Evolutionary conservation across 2,888 invertebrate genomes (phyloP).

Genomic region (Ptilodon capucinus): DNA sequence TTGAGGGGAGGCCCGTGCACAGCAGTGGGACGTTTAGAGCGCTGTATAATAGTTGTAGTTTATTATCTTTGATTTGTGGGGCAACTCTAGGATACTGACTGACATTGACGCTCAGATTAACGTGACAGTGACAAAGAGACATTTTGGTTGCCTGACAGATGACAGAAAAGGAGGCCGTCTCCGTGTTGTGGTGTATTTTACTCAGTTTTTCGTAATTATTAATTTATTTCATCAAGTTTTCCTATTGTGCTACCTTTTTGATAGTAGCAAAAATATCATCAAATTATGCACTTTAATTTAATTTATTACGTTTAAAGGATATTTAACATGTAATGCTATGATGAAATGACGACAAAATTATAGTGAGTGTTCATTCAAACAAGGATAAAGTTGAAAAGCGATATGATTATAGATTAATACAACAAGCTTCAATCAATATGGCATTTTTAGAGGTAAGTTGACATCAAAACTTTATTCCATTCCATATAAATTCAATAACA

Average conservation of each 20-base stretch:
- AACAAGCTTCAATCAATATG: slow-evolving; percentile 43
- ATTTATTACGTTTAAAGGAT: not conserved
- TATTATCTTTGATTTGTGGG: too few species aligned
- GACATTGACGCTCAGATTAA: too few species aligned
- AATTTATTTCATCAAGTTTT: not conserved
- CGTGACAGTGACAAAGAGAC: not conserved
- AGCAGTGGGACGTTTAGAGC: too few species aligned
- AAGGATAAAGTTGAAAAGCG: slow-evolving; percentile 14
- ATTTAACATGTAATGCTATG: not conserved
- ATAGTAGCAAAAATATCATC: not conserved
- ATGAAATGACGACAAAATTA: not conserved
- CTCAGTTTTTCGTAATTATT: not conserved
- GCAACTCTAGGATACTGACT: too few species aligned
- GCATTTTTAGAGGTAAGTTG: slow-evolving; percentile 73
- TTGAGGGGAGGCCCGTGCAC: too few species aligned
- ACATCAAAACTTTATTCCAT: too few species aligned
- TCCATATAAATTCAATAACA: too few species aligned
- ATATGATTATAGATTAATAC: slow-evolving; percentile 27
- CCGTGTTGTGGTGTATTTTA: not conserved
- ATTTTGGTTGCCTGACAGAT: not conserved
- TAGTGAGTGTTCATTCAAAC: not conserved
- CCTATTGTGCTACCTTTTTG: not conserved
- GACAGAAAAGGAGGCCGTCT: not conserved
- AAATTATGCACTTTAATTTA: not conserved
- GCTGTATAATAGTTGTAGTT: too few species aligned